Evolutionary conservation across 2,797 vertebrate genomes (phyloP), one percentile per base, ranked within the genome.

Genomic region (Argentina silus): DNA sequence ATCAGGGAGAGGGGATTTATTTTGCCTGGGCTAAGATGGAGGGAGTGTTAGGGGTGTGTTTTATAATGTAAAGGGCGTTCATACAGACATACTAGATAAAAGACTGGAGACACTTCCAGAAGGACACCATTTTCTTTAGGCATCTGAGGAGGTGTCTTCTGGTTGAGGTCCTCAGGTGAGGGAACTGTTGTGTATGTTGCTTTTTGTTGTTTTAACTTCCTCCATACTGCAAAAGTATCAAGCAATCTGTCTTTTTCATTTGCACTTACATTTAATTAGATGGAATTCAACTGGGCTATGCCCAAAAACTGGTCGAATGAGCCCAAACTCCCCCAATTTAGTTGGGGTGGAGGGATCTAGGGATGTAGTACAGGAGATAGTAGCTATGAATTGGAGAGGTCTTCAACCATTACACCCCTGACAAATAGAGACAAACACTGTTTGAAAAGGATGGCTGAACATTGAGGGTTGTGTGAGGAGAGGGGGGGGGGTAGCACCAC

Each of bases 51-150:
- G 84, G 63, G 42, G 57, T 0, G 69, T 67, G 59, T 86, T 90
- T 77, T 80, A 88, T 90, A 84, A 87, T 76, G 84, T 78, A 80
- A 81, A 83, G 78, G 74, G 74, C 83, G 44, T 67, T 85, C 82
- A 75, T 70, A 70, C 68, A 11, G 67, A 1, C 48, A 60, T 74
- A 83, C 78, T 75, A 84, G 84, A 85, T 82, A 83, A 89, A 85
- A 78, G 86, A 81, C 85, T 76, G 81, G 43, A 76, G 77, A 77
- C 67, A 73, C 47, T 71, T 67, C 27, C 64, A 71, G 65, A 68
- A 69, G 82, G 71, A 79, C 69, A 42, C 11, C n/a, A 87, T 85
- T 83, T 86, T 75, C 74, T 78, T 61, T 66, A 69, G 73, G 74
- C 64, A 70, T 79, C 78, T 83, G 79, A 80, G 77, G 70, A 64